These are phyloP conservation scores for Eulemur coronatus DNA, from an alignment of 2,797 vertebrate genomes.

Conservation along the genomic window DNA sequence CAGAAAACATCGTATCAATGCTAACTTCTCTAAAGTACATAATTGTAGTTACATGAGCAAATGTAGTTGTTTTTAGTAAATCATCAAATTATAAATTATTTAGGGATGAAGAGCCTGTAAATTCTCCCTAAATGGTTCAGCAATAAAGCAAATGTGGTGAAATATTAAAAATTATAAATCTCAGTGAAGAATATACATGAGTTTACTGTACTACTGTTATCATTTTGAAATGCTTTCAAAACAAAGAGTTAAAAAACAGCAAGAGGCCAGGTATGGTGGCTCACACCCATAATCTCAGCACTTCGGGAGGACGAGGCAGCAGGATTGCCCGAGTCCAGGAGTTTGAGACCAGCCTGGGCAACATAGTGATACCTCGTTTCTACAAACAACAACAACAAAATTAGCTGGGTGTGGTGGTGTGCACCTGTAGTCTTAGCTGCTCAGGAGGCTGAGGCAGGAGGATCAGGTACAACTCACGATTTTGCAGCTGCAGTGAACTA, in stretches of 20 bases:
- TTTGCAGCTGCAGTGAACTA: neutral
- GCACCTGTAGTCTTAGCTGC: neutral
- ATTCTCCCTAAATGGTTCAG: neutral
- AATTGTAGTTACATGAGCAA: neutral
- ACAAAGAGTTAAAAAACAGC: neutral
- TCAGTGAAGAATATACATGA: neutral
- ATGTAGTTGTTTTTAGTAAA: neutral
- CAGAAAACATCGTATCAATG: neutral
- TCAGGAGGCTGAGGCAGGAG: no score
- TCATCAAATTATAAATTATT: neutral
- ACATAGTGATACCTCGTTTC: neutral
- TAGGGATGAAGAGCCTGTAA: neutral
- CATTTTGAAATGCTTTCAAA: conserved; percentile 29
- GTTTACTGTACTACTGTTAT: neutral
- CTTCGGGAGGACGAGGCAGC: no score
- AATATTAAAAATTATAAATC: neutral
- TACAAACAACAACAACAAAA: neutral
- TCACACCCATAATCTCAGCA: no score
- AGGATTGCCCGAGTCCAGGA: neutral
- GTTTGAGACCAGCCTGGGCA: neutral
- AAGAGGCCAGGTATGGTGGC: neutral
- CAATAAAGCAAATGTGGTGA: neutral
- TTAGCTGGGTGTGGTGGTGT: neutral
- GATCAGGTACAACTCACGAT: neutral
- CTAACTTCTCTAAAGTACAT: neutral